Conservation (phyloP, 2,113 vertebrate genomes). For the Elephantulus edwardii region DNA sequence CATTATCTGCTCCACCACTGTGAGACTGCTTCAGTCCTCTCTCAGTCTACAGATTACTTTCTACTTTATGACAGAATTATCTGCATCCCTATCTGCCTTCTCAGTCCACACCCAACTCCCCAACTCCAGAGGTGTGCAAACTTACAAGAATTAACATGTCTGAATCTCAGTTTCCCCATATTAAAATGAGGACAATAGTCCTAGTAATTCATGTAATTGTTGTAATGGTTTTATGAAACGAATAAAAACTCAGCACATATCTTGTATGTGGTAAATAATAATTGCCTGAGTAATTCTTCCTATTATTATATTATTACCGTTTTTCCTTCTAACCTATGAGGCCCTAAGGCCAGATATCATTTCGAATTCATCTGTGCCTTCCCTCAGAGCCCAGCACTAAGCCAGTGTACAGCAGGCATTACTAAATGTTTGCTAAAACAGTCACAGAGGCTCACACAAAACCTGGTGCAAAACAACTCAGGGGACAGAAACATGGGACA, state of each 20-base stretch:
- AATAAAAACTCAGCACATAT: background rate
- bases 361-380: background rate
- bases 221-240: background rate
- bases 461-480: constrained; percentile 37
- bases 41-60: background rate
- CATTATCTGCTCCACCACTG: background rate
- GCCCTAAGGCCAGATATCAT: background rate
- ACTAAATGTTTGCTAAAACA: constrained; percentile 3
- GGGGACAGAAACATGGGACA: background rate
- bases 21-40: too few relatives aligned
- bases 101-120: background rate
- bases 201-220: background rate
- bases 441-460: constrained; percentile 1
- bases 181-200: background rate
- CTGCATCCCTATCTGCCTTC: background rate
- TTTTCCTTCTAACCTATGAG: background rate
- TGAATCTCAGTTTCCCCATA: background rate
- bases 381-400: background rate
- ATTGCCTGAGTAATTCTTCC: background rate
- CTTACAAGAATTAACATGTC: background rate
- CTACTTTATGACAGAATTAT: background rate
- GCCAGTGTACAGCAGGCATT: background rate
- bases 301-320: background rate
- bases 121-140: background rate
- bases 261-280: background rate